A percentile compares a stretch with the other conserved stretches of the same genome.
Conservation (phyloP, 35 echinoderm and acorn worm species). For the Strongylocentrotus purpuratus region DNA sequence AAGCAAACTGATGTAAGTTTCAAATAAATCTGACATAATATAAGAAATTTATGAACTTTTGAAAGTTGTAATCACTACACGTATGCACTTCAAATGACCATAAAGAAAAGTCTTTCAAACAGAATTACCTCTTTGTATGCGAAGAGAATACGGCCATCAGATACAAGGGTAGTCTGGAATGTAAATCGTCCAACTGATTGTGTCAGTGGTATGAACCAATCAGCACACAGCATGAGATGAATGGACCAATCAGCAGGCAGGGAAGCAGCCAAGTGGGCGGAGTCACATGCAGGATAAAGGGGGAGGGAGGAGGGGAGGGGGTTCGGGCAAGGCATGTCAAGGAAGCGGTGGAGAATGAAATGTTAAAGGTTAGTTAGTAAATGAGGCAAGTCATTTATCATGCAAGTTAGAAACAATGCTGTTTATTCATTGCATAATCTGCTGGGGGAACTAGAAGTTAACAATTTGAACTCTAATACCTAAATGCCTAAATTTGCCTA, state of each 20-base stretch:
- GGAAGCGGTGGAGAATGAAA: background rate
- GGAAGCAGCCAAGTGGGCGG: background rate
- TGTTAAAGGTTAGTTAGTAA: conserved; percentile 26
- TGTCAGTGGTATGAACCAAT: conserved; percentile 37
- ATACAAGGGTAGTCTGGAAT: conserved; percentile 84
- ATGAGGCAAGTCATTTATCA: background rate
- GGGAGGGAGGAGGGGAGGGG: background rate
- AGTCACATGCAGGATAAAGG: background rate
- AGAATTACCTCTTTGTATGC: conserved; percentile 90
- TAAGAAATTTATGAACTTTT: too few species aligned
- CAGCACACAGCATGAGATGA: conserved; percentile 45
- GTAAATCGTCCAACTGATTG: conserved; percentile 84
- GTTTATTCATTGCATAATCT: too few species aligned
- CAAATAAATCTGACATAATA: too few species aligned
- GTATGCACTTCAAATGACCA: too few species aligned
- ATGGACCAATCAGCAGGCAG: conserved; percentile 41
- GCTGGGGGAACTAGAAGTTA: too few species aligned
- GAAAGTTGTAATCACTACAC: too few species aligned
- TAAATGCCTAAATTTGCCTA: too few species aligned
- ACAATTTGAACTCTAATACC: too few species aligned
- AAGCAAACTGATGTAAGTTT: too few species aligned
- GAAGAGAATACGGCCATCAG: conserved; percentile 91
- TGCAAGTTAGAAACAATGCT: conserved; percentile 10
- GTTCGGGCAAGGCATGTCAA: background rate
- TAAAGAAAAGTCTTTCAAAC: too few species aligned